These are phyloP conservation scores for Microdon myrmicae DNA, from an alignment of 2,888 invertebrate species.

Conservation along the genomic window DNA sequence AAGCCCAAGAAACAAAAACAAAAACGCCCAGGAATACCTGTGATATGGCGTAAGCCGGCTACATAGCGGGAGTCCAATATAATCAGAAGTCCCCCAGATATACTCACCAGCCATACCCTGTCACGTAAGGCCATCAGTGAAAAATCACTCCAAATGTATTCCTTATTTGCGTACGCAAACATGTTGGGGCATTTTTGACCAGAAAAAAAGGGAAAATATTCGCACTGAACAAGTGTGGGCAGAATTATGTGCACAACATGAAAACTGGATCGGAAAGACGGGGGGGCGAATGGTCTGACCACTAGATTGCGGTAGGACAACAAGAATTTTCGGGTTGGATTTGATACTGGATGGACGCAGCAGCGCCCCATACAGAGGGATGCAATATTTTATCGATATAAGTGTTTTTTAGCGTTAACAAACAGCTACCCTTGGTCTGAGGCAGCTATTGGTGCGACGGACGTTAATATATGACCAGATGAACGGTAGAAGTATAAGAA, in stretches of 20 bases:
- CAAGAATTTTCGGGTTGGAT: neutral
- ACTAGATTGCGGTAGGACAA: slow-evolving; percentile 1
- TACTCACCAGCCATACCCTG: too few relatives aligned
- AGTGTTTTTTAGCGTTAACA: slow-evolving; percentile 49
- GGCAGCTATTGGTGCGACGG: slow-evolving; percentile 33
- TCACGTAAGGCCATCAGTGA: too few relatives aligned
- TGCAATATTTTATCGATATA: slow-evolving; percentile 50
- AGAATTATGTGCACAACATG: slow-evolving; percentile 40
- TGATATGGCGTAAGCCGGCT: too few relatives aligned
- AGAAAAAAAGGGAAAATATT: too few relatives aligned
- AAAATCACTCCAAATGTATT: too few relatives aligned
- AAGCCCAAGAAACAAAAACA: too few relatives aligned
- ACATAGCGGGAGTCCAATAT: too few relatives aligned
- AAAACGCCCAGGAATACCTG: too few relatives aligned
- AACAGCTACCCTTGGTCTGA: slow-evolving; percentile 12
- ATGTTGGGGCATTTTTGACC: too few relatives aligned
- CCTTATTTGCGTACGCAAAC: slow-evolving; percentile 25
- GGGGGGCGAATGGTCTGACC: slow-evolving; percentile 17
- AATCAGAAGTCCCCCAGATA: too few relatives aligned
- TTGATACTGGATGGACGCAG: slow-evolving; percentile 17
- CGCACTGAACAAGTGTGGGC: too few relatives aligned
- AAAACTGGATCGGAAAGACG: slow-evolving; percentile 50
- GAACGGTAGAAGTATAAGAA: neutral
- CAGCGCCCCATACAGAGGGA: slow-evolving; percentile 24
- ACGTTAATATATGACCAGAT: slow-evolving; percentile 31